Evolutionary conservation across 2,113 vertebrate genomes (phyloP), one percentile per base, ranked within the genome.

Genomic region (Labrus mixtus): DNA sequence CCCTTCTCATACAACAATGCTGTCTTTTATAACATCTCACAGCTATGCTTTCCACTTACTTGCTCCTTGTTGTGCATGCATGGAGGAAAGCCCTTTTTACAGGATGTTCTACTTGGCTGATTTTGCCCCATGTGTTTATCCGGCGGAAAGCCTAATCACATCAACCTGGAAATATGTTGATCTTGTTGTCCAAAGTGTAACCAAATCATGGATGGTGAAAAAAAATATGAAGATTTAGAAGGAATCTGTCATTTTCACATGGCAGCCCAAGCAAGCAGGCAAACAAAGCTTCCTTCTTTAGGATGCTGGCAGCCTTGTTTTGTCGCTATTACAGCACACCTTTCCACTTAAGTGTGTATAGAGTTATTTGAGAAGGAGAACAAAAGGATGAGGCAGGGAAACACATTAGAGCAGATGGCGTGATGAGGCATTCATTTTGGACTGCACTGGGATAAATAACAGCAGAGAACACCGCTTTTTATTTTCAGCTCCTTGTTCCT

Each of bases 331-430:
- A 69, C 48, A 67, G 20, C 53, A 55, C 25, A 77, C 10, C 37
- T 57, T 56, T 65, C 51, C 8, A n/a, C 48, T 25, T 57, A 33
- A 37, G 48, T 33, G 25, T 10, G 57, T 46, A 6, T 3, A 46
- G 25, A 73, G 19, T 77, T 76, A 65, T 79, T 75, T 81, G 68
- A 71, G n/a, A 23, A 87, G 55, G 60, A 41, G 61, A 69, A 78
- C 56, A 63, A 55, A 29, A 56, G 54, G 57, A 76, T 43, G 45
- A 67, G 53, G 15, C 19, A 41, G 41, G 20, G 43, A 66, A 77
- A 65, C 16, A 48, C 68, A 71, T 83, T 75, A 69, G 41, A 69
- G 81, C 73, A 77, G 79, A 82, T 79, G 79, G 69, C 5, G 51
- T 53, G 76, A 78, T 68, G 68, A 84, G 57, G 71, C 51, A 55